Base-by-base conservation (phyloP, 37 sponge, comb jelly and placozoan genomes). In the Hormiphora californensis region DNA sequence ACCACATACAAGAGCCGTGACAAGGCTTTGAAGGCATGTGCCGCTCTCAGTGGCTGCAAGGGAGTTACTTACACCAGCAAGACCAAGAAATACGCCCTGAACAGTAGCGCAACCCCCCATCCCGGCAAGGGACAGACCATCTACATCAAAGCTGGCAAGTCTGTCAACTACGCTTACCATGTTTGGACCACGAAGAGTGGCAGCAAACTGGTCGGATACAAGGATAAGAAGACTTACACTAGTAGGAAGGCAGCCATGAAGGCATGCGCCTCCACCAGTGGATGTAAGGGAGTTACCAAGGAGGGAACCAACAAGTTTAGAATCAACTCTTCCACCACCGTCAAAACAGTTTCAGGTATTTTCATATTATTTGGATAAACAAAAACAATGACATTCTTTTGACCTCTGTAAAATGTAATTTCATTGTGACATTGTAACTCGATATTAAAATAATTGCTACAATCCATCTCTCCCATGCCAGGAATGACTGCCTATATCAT, bases 281-380 rank as follows among this genome's bases (percentile, higher is more conserved):
- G 23, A 57, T 57, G 61, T 12, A 57, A 57, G 61, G 61, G 61
- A 19, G 61, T 57, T 12, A 57, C 61, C 5, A 57, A 57, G 61
- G 61, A 57, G 23, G 61, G 61, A 57, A 25, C 61, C 27, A 57
- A 30, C n/a, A 57, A 30, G 27, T 57, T 28, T 30, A 57, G 61
- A 57, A 25, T 57, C n/a, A 57, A 57, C 61, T 28, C 17, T 57
- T 57, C 61, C 61, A 57, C 61, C 7, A 57, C 61, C 9, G 4
- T 28, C 61, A 57, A 57, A 30, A 57, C 61, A 21, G 61, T 57
- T 30, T 5, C 7, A 25, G 27, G n/a, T n/a, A n/a, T n/a, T n/a
- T 28, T 30, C 61, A 57, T 30, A 57, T 28, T 23, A 57, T 30
- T 19, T 57, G 61, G 61, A 5, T 57, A 25, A 57, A 57, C n/a